Conservation (phyloP, 37 sponge, comb jelly and placozoan species). For the Cladorhizidae sp. region DNA sequence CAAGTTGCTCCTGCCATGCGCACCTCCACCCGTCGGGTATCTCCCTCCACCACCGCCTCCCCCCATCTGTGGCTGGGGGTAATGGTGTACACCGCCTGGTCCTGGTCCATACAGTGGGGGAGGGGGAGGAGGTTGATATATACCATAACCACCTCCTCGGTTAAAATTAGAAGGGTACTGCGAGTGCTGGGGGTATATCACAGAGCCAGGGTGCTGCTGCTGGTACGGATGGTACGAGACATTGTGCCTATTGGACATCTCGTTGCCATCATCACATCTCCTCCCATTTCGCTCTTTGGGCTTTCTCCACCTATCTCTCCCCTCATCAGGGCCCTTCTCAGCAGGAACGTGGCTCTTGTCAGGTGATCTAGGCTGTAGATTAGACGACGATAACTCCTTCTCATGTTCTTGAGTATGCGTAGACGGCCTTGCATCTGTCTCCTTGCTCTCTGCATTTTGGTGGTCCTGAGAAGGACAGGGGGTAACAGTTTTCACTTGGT, state of each 20-base stretch:
- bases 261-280: background rate
- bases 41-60: background rate
- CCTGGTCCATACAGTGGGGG: constrained; percentile 5
- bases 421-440: background rate
- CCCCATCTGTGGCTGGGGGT: background rate
- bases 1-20: background rate
- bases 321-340: background rate
- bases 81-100: background rate
- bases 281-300: background rate
- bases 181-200: background rate
- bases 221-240: background rate
- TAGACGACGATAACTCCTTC: no score
- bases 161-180: background rate
- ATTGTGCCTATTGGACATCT: no score
- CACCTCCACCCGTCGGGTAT: background rate
- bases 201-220: background rate
- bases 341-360: background rate
- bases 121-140: background rate
- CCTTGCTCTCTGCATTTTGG: background rate
- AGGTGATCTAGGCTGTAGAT: no score
- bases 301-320: background rate
- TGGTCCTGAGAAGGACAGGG: background rate
- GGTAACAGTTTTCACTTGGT: background rate
- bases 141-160: background rate
- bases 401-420: no score